These are phyloP conservation scores for Latrodectus hesperus DNA, from an alignment of 2,888 invertebrate species.

Conservation along the genomic window DNA sequence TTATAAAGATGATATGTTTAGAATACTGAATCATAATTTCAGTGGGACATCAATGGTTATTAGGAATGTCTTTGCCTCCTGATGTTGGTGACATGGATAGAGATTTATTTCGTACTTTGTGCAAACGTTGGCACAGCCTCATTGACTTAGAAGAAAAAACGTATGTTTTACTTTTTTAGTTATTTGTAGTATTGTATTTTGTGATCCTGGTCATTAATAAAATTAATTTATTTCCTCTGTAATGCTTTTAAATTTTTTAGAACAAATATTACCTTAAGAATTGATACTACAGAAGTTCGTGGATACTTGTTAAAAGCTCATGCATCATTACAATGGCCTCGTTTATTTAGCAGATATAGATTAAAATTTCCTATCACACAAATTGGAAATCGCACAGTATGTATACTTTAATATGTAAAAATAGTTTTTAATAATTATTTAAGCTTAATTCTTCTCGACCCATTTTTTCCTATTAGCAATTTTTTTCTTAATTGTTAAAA, in stretches of 20 bases:
- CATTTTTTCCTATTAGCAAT: background rate
- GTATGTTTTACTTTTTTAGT: conserved; percentile 23
- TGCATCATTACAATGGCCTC: conserved; percentile 83
- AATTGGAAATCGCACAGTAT: conserved; percentile 81
- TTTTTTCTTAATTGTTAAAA: background rate
- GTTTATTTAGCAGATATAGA: conserved; percentile 75
- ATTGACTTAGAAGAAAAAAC: conserved; percentile 71
- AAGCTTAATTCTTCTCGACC: background rate
- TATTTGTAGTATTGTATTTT: background rate
- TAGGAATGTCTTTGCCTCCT: conserved; percentile 80
- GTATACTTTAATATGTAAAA: conserved; percentile 70
- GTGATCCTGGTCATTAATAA: background rate
- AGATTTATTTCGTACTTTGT: conserved; percentile 80
- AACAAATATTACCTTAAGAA: conserved; percentile 83
- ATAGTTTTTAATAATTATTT: background rate
- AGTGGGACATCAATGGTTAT: conserved; percentile 82
- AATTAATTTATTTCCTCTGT: too few species aligned
- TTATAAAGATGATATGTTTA: background rate
- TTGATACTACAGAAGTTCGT: conserved; percentile 84
- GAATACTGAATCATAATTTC: conserved; percentile 30
- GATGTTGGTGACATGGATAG: conserved; percentile 83
- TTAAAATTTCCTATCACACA: conserved; percentile 84
- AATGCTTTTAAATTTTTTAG: conserved; percentile 73
- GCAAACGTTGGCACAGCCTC: conserved; percentile 78
- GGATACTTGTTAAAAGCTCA: conserved; percentile 82